These are phyloP conservation scores for Neoarius graeffei DNA, from an alignment of 2,113 vertebrate species.

Conservation along the genomic window DNA sequence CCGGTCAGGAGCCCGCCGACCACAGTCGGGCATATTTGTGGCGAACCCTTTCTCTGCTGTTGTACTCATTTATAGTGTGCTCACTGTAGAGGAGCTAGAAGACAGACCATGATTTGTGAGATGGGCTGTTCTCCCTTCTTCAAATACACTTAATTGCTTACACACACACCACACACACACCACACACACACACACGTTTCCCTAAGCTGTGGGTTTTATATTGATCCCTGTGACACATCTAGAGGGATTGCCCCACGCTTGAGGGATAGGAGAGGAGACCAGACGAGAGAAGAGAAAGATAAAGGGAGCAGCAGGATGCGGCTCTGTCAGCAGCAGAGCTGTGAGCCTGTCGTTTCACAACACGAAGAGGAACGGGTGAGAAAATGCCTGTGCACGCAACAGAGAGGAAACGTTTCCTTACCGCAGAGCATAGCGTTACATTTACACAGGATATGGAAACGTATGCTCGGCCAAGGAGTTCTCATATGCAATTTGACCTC, in stretches of 20 bases:
- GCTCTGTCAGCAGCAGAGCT: conserved; percentile 67
- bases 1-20: conserved; percentile 73
- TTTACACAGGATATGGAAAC: conserved; percentile 63
- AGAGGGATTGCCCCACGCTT: conserved; percentile 57
- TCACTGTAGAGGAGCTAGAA: conserved; percentile 15
- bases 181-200: conserved; percentile 30
- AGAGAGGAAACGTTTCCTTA: conserved; percentile 50
- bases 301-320: conserved; percentile 60
- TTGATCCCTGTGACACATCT: conserved; percentile 57
- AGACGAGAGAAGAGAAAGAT: conserved; percentile 32
- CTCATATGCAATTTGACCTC: conserved; percentile 54
- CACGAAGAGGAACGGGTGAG: conserved; percentile 64
- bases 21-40: conserved; percentile 77
- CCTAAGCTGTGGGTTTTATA: conserved; percentile 61
- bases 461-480: conserved; percentile 53
- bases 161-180: conserved; percentile 17
- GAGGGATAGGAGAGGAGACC: conserved; percentile 12
- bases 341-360: conserved; percentile 59
- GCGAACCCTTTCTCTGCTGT: conserved; percentile 61
- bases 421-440: conserved; percentile 50
- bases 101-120: conserved; percentile 30
- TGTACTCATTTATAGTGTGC: conserved; percentile 56
- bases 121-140: conserved; percentile 6
- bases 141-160: conserved; percentile 21
- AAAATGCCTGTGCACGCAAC: conserved; percentile 22